Evolutionary conservation across 2,888 invertebrate genomes (phyloP), one percentile per base, ranked within the genome.

Genomic region (Augiades crinisus): DNA sequence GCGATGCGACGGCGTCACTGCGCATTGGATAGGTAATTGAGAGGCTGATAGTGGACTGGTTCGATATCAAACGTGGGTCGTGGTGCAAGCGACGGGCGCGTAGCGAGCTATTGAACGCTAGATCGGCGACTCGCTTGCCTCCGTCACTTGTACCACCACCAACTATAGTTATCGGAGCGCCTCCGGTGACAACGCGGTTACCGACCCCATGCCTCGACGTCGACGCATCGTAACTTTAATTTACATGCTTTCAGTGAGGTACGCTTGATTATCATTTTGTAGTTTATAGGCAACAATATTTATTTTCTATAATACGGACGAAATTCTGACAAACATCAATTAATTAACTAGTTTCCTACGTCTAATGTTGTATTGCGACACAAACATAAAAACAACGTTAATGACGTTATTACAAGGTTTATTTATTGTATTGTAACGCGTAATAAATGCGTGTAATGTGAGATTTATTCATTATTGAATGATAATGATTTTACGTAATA

Each of bases 141-240:
- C 47, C 37, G 36, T 19, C 38, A 30, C 13, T 22, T 47, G 60
- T 21, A 21, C 45, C 24, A 59, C 62, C 65, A 58, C 56, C 58
- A 57, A 56, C 59, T 64, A 64, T 66, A 68, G 68, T 68, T 74
- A 75, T 76, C 75, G 70, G 67, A 63, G 67, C 67, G 74, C 74
- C 74, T 68, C 70, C 68, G 64, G 70, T 69, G 68, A 73, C 79
- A 70, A 68, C 69, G 72, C 80, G 80, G 82, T 80, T 79, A 76
- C 68, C 78, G 80, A 83, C 81, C 82, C 72, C 75, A 61, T 60
- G 66, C 58, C 70, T 72, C 67, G 63, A 70, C 63, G 67, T 66
- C 67, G 62, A 66, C 69, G 64, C 69, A 69, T 72, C 66, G 65
- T 64, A 63, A 67, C 66, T 63, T 68, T 64, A 60, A 72, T 74